phyloP scores from a whole-genome alignment of 2,888 invertebrate genomes.

The Heliconius charithonia region DNA sequence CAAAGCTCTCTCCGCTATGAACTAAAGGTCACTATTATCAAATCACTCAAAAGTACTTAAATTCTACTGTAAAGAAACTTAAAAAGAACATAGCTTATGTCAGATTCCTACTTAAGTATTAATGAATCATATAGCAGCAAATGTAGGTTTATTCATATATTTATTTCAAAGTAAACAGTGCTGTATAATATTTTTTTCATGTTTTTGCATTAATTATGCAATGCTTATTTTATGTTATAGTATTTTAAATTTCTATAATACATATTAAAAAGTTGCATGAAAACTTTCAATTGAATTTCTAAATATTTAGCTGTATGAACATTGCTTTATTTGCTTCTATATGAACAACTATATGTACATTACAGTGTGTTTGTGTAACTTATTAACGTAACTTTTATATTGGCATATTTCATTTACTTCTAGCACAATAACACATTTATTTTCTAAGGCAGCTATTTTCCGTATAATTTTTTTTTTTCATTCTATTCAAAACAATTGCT shows the following conservation, averaged over 20 bases:
- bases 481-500: background rate
- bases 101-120: conserved; percentile 10
- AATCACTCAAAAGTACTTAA: conserved; percentile 37
- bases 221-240: background rate
- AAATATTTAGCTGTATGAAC: background rate
- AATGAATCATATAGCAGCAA: background rate
- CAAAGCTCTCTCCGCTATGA: conserved; percentile 58
- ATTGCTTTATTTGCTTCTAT: conserved; percentile 5
- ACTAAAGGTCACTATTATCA: conserved; percentile 78
- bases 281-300: background rate
- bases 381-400: conserved; percentile 18
- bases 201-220: background rate
- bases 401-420: conserved; percentile 18
- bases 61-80: conserved; percentile 3
- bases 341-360: background rate
- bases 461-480: background rate
- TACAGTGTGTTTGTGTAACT: background rate
- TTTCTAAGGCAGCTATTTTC: conserved; percentile 21
- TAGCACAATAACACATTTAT: conserved; percentile 16
- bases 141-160: background rate
- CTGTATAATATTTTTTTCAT: background rate
- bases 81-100: background rate
- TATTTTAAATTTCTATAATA: background rate
- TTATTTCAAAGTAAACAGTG: background rate
- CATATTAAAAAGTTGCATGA: background rate